Evolutionary conservation across 2,113 vertebrate genomes (phyloP).

Genomic region (Zapus hudsonius): DNA sequence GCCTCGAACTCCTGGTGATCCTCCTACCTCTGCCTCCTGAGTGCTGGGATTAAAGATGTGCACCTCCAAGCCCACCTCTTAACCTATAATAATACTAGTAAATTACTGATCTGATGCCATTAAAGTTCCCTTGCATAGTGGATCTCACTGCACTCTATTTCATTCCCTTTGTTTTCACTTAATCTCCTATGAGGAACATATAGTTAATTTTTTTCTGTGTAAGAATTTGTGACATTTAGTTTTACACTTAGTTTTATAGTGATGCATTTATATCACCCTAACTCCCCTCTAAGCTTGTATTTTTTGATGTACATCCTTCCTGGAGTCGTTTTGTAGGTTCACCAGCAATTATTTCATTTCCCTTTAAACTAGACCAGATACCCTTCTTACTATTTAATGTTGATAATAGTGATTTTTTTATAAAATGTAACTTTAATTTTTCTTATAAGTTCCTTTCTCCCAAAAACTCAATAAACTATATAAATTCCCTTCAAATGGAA

Average conservation of each 20-base stretch:
- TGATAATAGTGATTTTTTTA: constrained; percentile 40
- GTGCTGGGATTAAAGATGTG: too few species aligned
- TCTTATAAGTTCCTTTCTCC: not conserved
- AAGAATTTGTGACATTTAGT: not conserved
- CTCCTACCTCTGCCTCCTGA: too few species aligned
- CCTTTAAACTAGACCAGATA: constrained; percentile 43
- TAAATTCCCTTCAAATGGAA: constrained; percentile 19
- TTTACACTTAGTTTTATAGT: constrained; percentile 42
- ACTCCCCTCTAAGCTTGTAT: not conserved
- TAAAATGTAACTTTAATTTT: constrained; percentile 22
- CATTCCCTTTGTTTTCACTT: not conserved
- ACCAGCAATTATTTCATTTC: constrained; percentile 39
- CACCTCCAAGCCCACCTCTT: too few species aligned
- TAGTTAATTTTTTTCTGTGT: not conserved
- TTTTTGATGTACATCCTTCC: constrained; percentile 13
- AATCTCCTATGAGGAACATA: constrained; percentile 17
- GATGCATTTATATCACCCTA: constrained; percentile 22
- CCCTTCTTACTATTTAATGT: not conserved
- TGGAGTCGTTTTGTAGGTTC: not conserved
- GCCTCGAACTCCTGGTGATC: too few species aligned
- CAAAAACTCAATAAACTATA: constrained; percentile 13
- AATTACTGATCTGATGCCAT: constrained; percentile 38
- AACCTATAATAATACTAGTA: constrained; percentile 28
- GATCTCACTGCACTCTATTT: constrained; percentile 38
- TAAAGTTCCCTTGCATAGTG: not conserved